These are phyloP conservation scores for Lycophotia porphyrea DNA, from an alignment of 2,888 invertebrate genomes.

Conservation along the genomic window DNA sequence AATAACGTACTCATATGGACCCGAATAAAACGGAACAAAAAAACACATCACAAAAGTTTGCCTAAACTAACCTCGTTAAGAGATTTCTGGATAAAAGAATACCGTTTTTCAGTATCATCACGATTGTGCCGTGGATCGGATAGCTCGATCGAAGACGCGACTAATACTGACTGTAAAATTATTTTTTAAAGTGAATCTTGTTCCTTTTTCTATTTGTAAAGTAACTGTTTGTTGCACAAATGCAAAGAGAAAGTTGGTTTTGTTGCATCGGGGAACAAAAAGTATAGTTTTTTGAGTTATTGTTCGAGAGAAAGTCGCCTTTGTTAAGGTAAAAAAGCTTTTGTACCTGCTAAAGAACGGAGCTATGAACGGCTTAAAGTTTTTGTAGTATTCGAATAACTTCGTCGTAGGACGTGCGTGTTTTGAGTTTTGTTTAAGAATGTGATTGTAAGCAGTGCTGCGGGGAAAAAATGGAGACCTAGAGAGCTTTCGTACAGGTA, in stretches of 20 bases:
- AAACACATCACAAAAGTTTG: slow-evolving; percentile 90
- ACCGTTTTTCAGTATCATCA: slow-evolving; percentile 90
- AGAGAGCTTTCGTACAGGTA: slow-evolving; percentile 65
- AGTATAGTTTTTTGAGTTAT: slow-evolving; percentile 81
- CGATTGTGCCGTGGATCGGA: slow-evolving; percentile 88
- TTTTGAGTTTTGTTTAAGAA: slow-evolving; percentile 65
- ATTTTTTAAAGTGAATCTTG: slow-evolving; percentile 64
- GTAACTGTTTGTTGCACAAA: slow-evolving; percentile 78
- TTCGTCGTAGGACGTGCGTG: slow-evolving; percentile 82
- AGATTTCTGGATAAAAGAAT: slow-evolving; percentile 90
- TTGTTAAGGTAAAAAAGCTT: slow-evolving; percentile 82
- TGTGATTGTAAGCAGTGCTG: slow-evolving; percentile 57
- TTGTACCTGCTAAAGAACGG: slow-evolving; percentile 82
- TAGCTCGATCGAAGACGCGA: slow-evolving; percentile 83
- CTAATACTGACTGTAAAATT: slow-evolving; percentile 77
- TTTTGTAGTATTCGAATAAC: slow-evolving; percentile 85
- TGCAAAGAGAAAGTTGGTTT: slow-evolving; percentile 84
- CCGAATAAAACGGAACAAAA: slow-evolving; percentile 87
- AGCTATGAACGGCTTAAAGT: slow-evolving; percentile 78
- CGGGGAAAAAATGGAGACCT: slow-evolving; percentile 40
- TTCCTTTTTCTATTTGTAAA: slow-evolving; percentile 66
- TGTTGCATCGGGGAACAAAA: slow-evolving; percentile 78
- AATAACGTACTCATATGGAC: slow-evolving; percentile 87
- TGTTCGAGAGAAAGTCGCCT: slow-evolving; percentile 85
- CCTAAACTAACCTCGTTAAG: slow-evolving; percentile 90